These are phyloP conservation scores for Pseudomyrmex flavicornis DNA, from an alignment of 1,140 invertebrate genomes.

Conservation along the genomic window DNA sequence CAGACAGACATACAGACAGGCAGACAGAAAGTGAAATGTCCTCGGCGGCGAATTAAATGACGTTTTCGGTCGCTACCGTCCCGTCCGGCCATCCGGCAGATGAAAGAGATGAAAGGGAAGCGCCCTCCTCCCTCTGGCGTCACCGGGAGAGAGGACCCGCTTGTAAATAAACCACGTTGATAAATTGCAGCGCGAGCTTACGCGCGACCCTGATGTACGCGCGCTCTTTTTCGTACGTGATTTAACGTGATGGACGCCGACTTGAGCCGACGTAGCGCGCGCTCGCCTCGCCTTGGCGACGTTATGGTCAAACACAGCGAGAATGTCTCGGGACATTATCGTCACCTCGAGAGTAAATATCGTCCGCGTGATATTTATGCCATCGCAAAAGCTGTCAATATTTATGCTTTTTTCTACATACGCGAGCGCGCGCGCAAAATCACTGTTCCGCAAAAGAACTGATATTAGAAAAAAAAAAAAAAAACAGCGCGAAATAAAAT, in stretches of 20 bases:
- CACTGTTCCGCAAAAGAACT: too few relatives aligned
- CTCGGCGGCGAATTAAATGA: conserved; percentile 71
- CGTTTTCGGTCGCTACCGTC: conserved; percentile 67
- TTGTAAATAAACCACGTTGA: conserved; percentile 71
- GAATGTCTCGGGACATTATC: conserved; percentile 28
- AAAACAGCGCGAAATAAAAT: not conserved
- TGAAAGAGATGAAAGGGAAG: conserved; percentile 60
- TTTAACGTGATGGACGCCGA: conserved; percentile 71
- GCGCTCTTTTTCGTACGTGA: conserved; percentile 49
- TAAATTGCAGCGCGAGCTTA: conserved; percentile 66
- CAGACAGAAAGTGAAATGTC: conserved; percentile 63
- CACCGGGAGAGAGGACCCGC: conserved; percentile 1
- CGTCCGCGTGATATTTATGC: conserved; percentile 44
- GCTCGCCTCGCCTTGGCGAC: conserved; percentile 38
- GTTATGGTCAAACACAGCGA: conserved; percentile 53
- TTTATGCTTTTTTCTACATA: too few relatives aligned
- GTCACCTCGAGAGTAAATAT: conserved; percentile 47
- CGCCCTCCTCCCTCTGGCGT: not conserved
- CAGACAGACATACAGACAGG: conserved; percentile 29
- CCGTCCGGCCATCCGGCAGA: conserved; percentile 51
- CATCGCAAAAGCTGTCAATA: not conserved
- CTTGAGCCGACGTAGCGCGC: conserved; percentile 5
- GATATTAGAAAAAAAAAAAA: too few relatives aligned
- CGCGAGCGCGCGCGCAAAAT: too few relatives aligned
- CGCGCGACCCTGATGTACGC: conserved; percentile 4